Percentiles rank a stretch among this genome's conserved stretches.
Conservation (phyloP, 2,113 vertebrate species). For the Bungarus multicinctus region DNA sequence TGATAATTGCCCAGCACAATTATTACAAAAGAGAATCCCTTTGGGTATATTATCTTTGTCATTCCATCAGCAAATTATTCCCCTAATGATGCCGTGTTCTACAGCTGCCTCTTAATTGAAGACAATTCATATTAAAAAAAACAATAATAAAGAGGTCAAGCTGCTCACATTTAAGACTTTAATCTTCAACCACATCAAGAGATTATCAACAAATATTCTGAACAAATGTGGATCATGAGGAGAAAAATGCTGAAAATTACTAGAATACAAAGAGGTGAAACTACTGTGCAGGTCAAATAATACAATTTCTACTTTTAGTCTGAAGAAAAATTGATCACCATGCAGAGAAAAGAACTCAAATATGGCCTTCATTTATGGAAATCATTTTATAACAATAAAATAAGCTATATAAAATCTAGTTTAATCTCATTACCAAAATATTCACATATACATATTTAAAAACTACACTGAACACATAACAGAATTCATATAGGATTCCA, state of each 20-base stretch:
- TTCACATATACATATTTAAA: neutral
- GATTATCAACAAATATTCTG: slow-evolving; percentile 11
- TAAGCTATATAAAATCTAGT: slow-evolving; percentile 20
- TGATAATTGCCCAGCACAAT: slow-evolving; percentile 7
- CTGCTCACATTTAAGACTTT: rapidly evolving
- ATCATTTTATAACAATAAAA: slow-evolving; percentile 12
- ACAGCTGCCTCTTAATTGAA: slow-evolving; percentile 15
- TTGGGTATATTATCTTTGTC: neutral
- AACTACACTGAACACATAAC: neutral
- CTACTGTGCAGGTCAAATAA: slow-evolving; percentile 36
- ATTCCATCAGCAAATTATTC: neutral
- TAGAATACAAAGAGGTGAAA: neutral
- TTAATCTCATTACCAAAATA: slow-evolving; percentile 2
- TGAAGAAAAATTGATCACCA: slow-evolving; percentile 10
- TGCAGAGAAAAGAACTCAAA: neutral
- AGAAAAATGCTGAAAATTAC: slow-evolving; percentile 1
- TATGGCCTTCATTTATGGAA: slow-evolving; percentile 38
- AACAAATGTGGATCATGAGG: neutral
- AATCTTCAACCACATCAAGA: slow-evolving; percentile 6
- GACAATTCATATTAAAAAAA: neutral
- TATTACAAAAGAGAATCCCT: neutral
- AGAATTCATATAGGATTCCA: neutral
- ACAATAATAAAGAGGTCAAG: rapidly evolving
- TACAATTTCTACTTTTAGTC: slow-evolving; percentile 25
- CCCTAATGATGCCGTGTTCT: neutral